Evolutionary conservation across 2,113 vertebrate genomes (phyloP).

Genomic region (Oenanthe oenanthe): DNA sequence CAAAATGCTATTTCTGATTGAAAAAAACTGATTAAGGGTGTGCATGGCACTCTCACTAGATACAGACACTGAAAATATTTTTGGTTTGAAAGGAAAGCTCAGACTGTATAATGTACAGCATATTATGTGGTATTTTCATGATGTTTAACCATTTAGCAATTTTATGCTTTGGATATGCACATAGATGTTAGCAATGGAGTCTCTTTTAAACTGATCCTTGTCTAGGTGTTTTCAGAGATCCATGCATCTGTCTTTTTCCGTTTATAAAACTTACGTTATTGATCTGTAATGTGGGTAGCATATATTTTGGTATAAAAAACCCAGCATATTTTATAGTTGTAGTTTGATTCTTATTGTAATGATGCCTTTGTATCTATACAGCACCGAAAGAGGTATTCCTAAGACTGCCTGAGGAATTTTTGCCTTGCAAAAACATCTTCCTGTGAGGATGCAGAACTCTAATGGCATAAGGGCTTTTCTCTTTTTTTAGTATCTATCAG

Average conservation of each 20-base stretch:
- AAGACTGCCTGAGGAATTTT: background rate
- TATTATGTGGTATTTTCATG: background rate
- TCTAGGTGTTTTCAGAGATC: background rate
- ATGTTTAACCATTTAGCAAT: background rate
- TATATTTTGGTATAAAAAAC: background rate
- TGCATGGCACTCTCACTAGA: background rate
- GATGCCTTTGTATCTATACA: background rate
- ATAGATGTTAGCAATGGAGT: background rate
- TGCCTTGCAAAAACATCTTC: background rate
- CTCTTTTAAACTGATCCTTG: background rate
- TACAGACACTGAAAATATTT: background rate
- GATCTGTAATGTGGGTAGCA: background rate
- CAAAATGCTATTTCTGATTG: background rate
- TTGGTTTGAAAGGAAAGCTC: background rate
- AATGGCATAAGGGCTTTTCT: background rate
- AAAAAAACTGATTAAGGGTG: background rate
- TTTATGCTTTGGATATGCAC: background rate
- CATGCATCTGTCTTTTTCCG: background rate
- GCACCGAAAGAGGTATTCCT: background rate
- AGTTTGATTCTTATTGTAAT: background rate
- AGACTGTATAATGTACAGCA: background rate
- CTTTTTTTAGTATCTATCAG: background rate
- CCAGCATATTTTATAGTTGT: background rate
- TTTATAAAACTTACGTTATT: background rate
- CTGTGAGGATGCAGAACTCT: background rate